Evolutionary conservation across 2,113 vertebrate species (phyloP), one percentile per base, ranked within the genome.

Genomic region (Fulica atra): DNA sequence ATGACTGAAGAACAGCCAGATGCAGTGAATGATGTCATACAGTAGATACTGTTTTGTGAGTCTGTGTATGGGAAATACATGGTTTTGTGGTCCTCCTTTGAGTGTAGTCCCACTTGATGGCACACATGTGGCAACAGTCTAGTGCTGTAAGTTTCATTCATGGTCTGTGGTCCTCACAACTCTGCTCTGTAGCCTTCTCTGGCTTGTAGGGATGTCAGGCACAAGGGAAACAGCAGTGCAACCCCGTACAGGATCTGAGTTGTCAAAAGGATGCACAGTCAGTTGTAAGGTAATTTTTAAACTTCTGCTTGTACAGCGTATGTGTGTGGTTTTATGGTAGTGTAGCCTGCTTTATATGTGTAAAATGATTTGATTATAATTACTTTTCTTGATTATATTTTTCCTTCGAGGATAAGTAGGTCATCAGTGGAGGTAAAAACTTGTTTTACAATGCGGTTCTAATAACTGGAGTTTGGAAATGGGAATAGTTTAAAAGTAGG

Each of bases 41-140:
- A 31, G 25, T 2, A 28, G 68, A 5, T 24, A 2, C 4, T 7
- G 23, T 14, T 76, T 16, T 20, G 59, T 68, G 46, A 53, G 16
- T 13, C 53, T 18, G 0, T 0, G 0, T 36, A 9, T 50, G n/a
- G 60, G 15, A 44, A 82, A 3, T 0, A 0, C 8, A 10, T n/a
- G 36, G 51, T 79, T 36, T 17, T 26, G 10, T 19, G 21, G 31
- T 70, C 33, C 38, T 89, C 12, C 76, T 89, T 19, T 29, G 24
- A 46, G 44, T 2, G 16, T 7, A 21, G 38, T n/a, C 44, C 56
- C 44, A 8, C 28, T 35, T 51, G 50, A 31, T 56, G 40, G 7
- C 29, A 51, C 10, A 38, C 8, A 0, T 6, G 44, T 50, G 56
- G 50, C 51, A 61, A 25, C 29, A 65, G 14, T 4, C 12, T n/a